Evolutionary conservation across 2,797 vertebrate species (phyloP), one percentile per base, ranked within the genome.

Genomic region (Coregonus ussuriensis): DNA sequence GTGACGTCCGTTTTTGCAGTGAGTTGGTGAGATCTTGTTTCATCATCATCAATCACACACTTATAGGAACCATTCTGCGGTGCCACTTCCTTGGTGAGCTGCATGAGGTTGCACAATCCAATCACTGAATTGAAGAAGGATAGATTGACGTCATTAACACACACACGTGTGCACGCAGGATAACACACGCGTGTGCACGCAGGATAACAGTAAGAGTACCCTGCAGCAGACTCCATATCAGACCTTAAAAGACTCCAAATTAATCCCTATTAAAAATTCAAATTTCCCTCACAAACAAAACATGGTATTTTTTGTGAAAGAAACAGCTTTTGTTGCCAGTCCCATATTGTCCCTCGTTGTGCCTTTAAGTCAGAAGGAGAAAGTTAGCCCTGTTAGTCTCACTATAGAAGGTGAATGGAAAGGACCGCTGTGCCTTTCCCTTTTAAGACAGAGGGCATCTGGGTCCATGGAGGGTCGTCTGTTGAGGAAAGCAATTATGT

Each of bases 21-120:
- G 59, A 63, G 59, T 25, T 29, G 9, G n/a, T 63, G 59, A 4
- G 59, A 25, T 63, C n/a, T 41, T 59, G 74, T 47, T 59, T 94
- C 88, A 0, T 93, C 91, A n/a, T 93, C 89, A 35, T 93, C 90
- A 52, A 93, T 89, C 76, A 95, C 92, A 47, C 91, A 94, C 0
- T 88, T 89, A 25, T 95, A 95, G 81, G 83, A 90, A 53, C 87
- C 93, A 83, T 81, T 93, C 76, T 87, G 85, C 25, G 84, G 87
- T 41, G 87, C 73, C 75, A 85, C 81, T 47, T 91, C 88, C 77
- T 86, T 91, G 84, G 76, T 75, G 81, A 92, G 87, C 86, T 88
- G 88, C 91, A 93, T 94, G 53, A n/a, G 29, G 33, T 13, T 16
- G 5, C 11, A 4, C 33, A 4, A 53, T 78, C 81, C 41, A 66